Conservation (phyloP, 2,888 invertebrate genomes). For the Chydorus sphaericus region DNA sequence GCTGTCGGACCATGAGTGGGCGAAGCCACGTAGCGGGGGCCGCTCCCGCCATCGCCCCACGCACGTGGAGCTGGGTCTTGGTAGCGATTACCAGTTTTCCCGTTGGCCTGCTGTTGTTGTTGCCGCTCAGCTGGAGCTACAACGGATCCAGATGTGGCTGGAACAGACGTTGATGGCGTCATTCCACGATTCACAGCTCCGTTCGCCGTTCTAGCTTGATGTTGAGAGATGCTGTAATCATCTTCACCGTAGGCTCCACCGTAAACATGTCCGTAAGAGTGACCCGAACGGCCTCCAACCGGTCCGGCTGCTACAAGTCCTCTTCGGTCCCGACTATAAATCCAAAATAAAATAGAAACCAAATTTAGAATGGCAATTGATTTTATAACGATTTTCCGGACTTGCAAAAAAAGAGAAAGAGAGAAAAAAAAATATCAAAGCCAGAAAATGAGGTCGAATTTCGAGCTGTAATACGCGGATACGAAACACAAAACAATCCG, state of each 20-base stretch:
- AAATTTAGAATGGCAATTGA: too few relatives aligned
- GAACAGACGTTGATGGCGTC: not conserved
- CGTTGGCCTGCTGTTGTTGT: too few relatives aligned
- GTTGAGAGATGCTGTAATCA: constrained; percentile 4
- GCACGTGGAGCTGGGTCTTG: constrained; percentile 76
- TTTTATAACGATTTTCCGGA: too few relatives aligned
- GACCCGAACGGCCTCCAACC: not conserved
- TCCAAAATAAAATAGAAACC: too few relatives aligned
- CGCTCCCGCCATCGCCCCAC: constrained; percentile 10
- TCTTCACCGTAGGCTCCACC: constrained; percentile 1
- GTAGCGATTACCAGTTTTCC: constrained; percentile 43
- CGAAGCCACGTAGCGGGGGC: constrained; percentile 15
- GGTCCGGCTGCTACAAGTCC: not conserved
- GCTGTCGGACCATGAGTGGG: constrained; percentile 8
- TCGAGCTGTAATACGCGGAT: too few relatives aligned
- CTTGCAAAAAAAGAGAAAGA: too few relatives aligned
- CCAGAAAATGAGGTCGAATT: too few relatives aligned
- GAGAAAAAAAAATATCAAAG: too few relatives aligned
- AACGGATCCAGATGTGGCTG: not conserved
- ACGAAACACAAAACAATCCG: too few relatives aligned
- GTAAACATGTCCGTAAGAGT: not conserved
- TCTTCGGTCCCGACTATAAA: not conserved
- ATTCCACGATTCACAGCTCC: not conserved
- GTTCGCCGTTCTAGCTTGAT: constrained; percentile 4
- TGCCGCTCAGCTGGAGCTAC: constrained; percentile 12